Evolutionary conservation across 2,113 vertebrate genomes (phyloP).

Genomic region (Ictalurus furcatus): DNA sequence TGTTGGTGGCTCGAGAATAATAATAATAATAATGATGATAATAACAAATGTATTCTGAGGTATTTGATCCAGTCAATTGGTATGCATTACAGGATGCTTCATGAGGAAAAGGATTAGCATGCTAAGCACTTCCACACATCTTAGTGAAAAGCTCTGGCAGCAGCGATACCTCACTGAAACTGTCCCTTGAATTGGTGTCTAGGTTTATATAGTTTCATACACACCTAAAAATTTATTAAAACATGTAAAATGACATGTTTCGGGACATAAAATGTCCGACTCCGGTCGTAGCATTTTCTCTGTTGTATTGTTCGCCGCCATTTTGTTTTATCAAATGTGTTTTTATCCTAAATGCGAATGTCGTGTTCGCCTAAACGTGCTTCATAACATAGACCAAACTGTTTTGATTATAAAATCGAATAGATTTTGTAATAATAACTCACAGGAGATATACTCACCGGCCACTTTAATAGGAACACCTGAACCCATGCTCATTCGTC

Average conservation of each 20-base stretch:
- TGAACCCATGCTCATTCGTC: not conserved
- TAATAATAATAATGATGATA: not conserved
- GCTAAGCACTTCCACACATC: conserved; percentile 29
- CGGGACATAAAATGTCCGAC: not conserved
- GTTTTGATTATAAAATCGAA: not conserved
- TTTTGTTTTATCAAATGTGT: not conserved
- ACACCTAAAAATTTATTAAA: not conserved
- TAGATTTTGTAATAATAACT: not conserved
- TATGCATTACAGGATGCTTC: conserved; percentile 26
- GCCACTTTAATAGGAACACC: not conserved
- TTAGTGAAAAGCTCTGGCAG: conserved; percentile 11
- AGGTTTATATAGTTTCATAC: not conserved
- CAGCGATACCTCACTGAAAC: not conserved
- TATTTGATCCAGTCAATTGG: conserved; percentile 22
- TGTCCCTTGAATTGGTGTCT: not conserved
- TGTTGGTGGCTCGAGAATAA: not conserved
- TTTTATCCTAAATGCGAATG: not conserved
- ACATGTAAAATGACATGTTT: not conserved
- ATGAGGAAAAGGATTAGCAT: conserved; percentile 20
- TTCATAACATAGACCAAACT: not conserved
- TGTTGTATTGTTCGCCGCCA: not conserved
- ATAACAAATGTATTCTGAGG: not conserved
- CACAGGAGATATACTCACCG: not conserved
- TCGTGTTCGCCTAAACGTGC: not conserved
- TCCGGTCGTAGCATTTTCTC: not conserved